A percentile compares a stretch with the other conserved stretches of the same genome.
phyloP scores from a whole-genome alignment of 2,888 invertebrate species.

The Phyllotreta cruciferae region DNA sequence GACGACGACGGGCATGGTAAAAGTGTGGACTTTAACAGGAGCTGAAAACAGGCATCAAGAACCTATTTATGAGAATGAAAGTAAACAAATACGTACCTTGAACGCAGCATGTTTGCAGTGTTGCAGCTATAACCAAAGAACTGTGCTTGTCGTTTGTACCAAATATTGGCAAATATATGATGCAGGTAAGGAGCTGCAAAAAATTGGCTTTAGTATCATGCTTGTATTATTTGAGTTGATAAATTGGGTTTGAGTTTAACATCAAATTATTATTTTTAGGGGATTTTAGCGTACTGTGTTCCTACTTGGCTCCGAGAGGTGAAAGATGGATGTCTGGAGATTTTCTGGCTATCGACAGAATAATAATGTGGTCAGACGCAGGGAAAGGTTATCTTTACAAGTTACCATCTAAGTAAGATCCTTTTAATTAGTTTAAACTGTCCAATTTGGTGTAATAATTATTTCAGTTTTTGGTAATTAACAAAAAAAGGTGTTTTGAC shows the following conservation, averaged over 20 bases:
- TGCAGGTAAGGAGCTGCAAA: conserved; percentile 65
- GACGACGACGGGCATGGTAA: conserved; percentile 95
- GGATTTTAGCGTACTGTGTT: conserved; percentile 95
- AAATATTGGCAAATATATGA: conserved; percentile 95
- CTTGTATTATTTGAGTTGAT: neutral
- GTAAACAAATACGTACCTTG: conserved; percentile 93
- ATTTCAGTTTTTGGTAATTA: conserved; percentile 6
- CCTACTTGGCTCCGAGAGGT: conserved; percentile 85
- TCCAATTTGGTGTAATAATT: conserved; percentile 12
- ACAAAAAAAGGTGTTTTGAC: conserved; percentile 13
- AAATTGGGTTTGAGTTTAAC: neutral
- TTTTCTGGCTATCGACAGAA: conserved; percentile 89
- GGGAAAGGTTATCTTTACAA: conserved; percentile 96
- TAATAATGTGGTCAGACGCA: conserved; percentile 94
- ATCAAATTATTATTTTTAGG: conserved; percentile 60
- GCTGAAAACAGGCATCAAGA: conserved; percentile 87
- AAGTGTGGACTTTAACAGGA: conserved; percentile 94
- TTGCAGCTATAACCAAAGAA: conserved; percentile 94
- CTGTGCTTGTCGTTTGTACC: conserved; percentile 95
- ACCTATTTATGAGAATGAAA: conserved; percentile 95
- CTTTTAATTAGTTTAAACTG: conserved; percentile 12
- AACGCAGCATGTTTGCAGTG: conserved; percentile 94
- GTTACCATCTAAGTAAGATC: conserved; percentile 90
- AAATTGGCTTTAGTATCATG: no score
- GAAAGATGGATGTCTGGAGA: conserved; percentile 97